phyloP scores from a whole-genome alignment of 2,888 invertebrate species.

The Lasioglossum oenotherae region DNA sequence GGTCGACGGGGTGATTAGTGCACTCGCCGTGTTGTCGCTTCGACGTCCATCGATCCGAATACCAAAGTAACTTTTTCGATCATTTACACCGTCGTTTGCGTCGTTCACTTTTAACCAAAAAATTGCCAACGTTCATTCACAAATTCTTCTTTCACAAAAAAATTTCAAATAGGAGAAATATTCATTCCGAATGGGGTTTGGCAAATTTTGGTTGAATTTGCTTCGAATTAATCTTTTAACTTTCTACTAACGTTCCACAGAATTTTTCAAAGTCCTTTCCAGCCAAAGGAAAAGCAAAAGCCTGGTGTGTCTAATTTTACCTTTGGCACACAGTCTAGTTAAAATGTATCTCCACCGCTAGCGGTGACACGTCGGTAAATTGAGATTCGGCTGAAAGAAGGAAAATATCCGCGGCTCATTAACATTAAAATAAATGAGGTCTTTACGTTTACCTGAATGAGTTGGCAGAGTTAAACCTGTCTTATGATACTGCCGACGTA shows the following conservation, averaged over 20 bases:
- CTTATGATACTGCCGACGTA: background rate
- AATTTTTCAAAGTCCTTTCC: background rate
- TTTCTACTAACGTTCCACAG: background rate
- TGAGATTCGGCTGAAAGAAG: background rate
- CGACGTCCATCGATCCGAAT: background rate
- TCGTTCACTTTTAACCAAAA: background rate
- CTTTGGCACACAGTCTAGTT: background rate
- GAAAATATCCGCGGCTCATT: background rate
- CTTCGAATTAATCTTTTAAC: background rate
- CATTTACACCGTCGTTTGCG: background rate
- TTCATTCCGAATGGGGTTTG: background rate
- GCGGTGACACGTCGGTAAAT: background rate
- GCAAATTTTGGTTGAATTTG: background rate
- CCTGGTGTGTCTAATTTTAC: background rate
- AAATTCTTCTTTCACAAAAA: background rate
- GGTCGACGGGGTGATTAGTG: conserved; percentile 20
- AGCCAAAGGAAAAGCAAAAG: background rate
- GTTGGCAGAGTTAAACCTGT: background rate
- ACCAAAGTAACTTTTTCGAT: background rate
- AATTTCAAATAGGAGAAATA: background rate
- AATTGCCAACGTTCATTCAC: background rate
- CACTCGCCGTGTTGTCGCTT: background rate
- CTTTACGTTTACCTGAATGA: background rate
- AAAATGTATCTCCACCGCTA: background rate
- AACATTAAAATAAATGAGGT: background rate